These are phyloP conservation scores for Tetheella fluctuosa DNA, from an alignment of 2,888 invertebrate species.

Conservation along the genomic window DNA sequence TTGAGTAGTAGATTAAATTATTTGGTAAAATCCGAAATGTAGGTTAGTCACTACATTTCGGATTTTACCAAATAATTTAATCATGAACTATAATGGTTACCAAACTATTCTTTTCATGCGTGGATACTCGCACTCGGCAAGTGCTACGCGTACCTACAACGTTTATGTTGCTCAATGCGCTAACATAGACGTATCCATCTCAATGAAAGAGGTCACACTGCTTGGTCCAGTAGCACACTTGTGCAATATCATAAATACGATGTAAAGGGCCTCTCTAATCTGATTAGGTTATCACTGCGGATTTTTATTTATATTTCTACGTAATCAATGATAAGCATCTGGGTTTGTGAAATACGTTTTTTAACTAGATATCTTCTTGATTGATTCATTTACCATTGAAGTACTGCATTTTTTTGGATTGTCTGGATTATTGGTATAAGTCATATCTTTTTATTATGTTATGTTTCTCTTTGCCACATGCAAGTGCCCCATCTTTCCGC, in stretches of 20 bases:
- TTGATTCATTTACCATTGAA: too few species aligned
- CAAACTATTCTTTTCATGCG: slow-evolving; percentile 44
- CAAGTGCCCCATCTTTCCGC: too few species aligned
- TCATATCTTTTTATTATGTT: too few species aligned
- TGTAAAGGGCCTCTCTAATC: slow-evolving; percentile 48
- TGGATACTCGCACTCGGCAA: slow-evolving; percentile 36
- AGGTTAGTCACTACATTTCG: slow-evolving; percentile 6
- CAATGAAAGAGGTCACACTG: slow-evolving; percentile 49
- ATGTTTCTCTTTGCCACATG: too few species aligned
- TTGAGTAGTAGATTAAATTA: not conserved
- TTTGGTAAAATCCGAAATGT: not conserved
- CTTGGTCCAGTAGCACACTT: slow-evolving; percentile 36
- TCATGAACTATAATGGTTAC: slow-evolving; percentile 22
- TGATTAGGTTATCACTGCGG: slow-evolving; percentile 39
- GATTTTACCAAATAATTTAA: slow-evolving; percentile 17
- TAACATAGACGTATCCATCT: slow-evolving; percentile 32
- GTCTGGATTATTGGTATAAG: too few species aligned
- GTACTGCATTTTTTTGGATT: too few species aligned
- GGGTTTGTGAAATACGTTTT: not conserved
- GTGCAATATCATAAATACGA: slow-evolving; percentile 45
- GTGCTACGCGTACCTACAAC: slow-evolving; percentile 36
- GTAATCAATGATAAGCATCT: not conserved
- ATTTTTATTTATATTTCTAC: slow-evolving; percentile 26
- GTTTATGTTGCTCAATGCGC: slow-evolving; percentile 43
- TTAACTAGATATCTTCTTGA: too few species aligned